Base-by-base conservation (phyloP, 1,140 invertebrate species). In the Rhyzopertha dominica region DNA sequence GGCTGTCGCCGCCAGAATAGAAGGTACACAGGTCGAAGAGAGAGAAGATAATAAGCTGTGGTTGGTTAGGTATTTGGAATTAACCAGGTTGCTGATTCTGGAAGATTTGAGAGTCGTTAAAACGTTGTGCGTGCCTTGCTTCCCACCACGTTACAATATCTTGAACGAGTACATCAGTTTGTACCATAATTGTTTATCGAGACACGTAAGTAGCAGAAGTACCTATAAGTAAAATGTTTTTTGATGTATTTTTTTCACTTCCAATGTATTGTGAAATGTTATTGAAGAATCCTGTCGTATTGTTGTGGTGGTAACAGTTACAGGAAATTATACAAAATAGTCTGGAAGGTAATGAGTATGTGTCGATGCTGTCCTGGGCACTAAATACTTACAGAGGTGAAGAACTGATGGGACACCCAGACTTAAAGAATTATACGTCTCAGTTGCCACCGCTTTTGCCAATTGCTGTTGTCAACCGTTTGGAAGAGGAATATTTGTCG, bases 261-360 rank as follows among this genome's bases (percentile, higher is more conserved):
- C n/a, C n/a, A n/a, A n/a, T n/a, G n/a, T n/a, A n/a, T n/a, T n/a
- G n/a, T n/a, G n/a, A n/a, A n/a, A n/a, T n/a, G n/a, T 26, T 39
- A n/a, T 14, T 32, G n/a, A 32, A 42, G 14, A 30, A 18, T 31
- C n/a, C 31, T 3, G 14, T 32, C 36, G 28, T 29, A 36, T 35
- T 10, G 25, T 64, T 72, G 38, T 59, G n/a, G n/a, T n/a, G n/a
- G n/a, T n/a, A n/a, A n/a, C n/a, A 90, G 85, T 70, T 97, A 4
- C 80, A 90, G 70, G 91, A 95, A 56, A 79, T 95, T 22, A 89
- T 95, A 16, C 74, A 79, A 12, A 82, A 79, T 58, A 90, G 90
- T 1, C 66, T 98, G 19, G 88, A 98, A 72, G 94, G 93, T 20
- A 97, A 97, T 69, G 96, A 98, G 69, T 92, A 94, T 71, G 92